Conservation (phyloP, 2,797 vertebrate genomes). For the Paramormyrops hopkinsi region DNA sequence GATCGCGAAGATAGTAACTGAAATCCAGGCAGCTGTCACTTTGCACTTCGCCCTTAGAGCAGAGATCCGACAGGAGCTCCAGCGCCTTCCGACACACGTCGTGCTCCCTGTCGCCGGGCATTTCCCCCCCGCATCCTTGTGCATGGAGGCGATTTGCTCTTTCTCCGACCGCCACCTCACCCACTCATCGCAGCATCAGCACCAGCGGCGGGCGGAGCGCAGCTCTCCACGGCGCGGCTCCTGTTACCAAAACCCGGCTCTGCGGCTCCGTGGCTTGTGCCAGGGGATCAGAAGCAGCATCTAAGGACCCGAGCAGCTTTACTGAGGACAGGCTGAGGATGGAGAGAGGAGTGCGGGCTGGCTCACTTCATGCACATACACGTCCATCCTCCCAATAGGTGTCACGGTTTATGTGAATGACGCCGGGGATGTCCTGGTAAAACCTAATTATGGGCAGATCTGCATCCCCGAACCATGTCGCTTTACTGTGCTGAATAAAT, state of each 20-base stretch:
- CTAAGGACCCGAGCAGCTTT: background rate
- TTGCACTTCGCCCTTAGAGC: conserved; percentile 88
- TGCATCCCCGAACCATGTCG: background rate
- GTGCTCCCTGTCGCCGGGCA: conserved; percentile 96
- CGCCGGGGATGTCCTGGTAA: conserved; percentile 19
- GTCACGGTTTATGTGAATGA: conserved; percentile 46
- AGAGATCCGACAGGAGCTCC: conserved; percentile 91
- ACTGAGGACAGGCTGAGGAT: conserved; percentile 16
- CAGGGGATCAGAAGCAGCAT: background rate
- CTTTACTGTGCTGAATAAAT: background rate
- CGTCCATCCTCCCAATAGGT: conserved; percentile 41
- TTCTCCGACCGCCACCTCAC: conserved; percentile 52
- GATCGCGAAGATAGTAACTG: conserved; percentile 90
- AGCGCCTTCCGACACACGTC: conserved; percentile 97
- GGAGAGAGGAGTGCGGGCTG: conserved; percentile 49
- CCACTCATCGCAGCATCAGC: conserved; percentile 36
- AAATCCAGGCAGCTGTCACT: conserved; percentile 93
- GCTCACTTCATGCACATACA: conserved; percentile 55
- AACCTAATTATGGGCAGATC: conserved; percentile 20
- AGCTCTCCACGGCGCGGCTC: background rate
- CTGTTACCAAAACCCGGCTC: conserved; percentile 1
- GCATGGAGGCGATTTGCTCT: conserved; percentile 68
- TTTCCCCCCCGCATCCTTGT: conserved; percentile 97
- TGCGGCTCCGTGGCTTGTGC: background rate
- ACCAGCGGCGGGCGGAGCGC: background rate